Percentiles rank a stretch among this genome's conserved stretches.
These are phyloP conservation scores for Pseudotriccus pelzelni DNA, from an alignment of 2,797 vertebrate species.

Conservation along the genomic window DNA sequence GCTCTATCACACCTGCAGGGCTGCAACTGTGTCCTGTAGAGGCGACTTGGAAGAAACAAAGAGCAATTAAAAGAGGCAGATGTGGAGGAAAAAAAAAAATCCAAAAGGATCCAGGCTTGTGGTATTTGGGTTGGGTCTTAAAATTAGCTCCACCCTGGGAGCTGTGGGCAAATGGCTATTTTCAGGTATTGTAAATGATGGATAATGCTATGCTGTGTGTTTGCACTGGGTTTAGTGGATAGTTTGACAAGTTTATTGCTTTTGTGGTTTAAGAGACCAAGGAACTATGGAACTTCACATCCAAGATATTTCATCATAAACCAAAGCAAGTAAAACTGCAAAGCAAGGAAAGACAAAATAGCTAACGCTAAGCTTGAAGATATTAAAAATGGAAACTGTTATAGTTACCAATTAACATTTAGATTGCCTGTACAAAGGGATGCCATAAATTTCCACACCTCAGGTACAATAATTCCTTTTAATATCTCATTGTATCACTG, in stretches of 20 bases:
- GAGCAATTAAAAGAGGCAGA: not conserved
- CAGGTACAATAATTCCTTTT: conserved; percentile 34
- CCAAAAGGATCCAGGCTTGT: not conserved
- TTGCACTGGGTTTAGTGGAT: not conserved
- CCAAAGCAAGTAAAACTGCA: conserved; percentile 8
- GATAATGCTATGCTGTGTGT: not conserved
- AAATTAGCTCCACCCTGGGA: not conserved
- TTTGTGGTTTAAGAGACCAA: conserved; percentile 3
- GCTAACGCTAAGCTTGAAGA: not conserved
- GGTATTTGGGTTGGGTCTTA: not conserved
- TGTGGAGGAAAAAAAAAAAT: not conserved
- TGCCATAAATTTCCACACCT: conserved; percentile 26
- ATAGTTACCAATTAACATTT: conserved; percentile 55
- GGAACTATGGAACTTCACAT: not conserved
- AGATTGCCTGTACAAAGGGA: conserved; percentile 52
- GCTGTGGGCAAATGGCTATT: not conserved
- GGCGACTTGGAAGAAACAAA: not conserved
- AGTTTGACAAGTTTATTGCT: conserved; percentile 12
- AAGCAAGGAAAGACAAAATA: conserved; percentile 12
- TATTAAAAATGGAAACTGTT: conserved; percentile 40
- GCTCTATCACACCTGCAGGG: not conserved
- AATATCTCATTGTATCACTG: not conserved
- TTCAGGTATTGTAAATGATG: not conserved
- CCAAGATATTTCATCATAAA: conserved; percentile 13
- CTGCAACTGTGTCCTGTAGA: not conserved